phyloP scores from a whole-genome alignment of 2,888 invertebrate species.

The Andrena praecox region DNA sequence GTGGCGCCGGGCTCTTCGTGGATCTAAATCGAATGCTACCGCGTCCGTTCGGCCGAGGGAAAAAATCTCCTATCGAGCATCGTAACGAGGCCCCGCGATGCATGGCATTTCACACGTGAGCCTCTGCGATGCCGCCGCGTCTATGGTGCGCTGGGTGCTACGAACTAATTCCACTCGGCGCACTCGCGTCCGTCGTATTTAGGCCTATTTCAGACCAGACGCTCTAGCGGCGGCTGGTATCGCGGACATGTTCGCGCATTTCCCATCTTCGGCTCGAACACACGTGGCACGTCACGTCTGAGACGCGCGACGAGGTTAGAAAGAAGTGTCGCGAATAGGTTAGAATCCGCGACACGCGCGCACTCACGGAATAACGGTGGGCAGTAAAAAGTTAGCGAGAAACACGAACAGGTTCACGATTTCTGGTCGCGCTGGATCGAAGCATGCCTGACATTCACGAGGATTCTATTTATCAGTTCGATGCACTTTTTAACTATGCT shows the following conservation, averaged over 20 bases:
- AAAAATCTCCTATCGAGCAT: constrained; percentile 21
- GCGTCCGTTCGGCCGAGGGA: neutral
- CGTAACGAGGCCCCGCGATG: constrained; percentile 7
- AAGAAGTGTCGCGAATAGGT: neutral
- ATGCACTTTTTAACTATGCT: neutral
- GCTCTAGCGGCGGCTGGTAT: too few relatives aligned
- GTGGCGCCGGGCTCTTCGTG: constrained; percentile 67
- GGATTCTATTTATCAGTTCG: constrained; percentile 10
- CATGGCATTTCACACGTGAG: constrained; percentile 1
- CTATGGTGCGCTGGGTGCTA: neutral
- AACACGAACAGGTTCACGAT: neutral
- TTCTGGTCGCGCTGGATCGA: constrained; percentile 2
- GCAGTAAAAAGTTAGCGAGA: too few relatives aligned
- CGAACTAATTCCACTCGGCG: constrained; percentile 1
- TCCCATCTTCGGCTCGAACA: neutral
- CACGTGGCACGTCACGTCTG: neutral
- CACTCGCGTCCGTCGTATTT: neutral
- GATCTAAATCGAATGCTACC: constrained; percentile 45
- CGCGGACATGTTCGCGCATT: neutral
- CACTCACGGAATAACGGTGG: neutral
- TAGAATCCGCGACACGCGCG: neutral
- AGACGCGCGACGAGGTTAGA: neutral
- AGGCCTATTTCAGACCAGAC: neutral
- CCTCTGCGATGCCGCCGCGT: constrained; percentile 1
- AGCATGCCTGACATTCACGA: constrained; percentile 12